Conservation (phyloP, 2,113 vertebrate species). For the Phycodurus eques region DNA sequence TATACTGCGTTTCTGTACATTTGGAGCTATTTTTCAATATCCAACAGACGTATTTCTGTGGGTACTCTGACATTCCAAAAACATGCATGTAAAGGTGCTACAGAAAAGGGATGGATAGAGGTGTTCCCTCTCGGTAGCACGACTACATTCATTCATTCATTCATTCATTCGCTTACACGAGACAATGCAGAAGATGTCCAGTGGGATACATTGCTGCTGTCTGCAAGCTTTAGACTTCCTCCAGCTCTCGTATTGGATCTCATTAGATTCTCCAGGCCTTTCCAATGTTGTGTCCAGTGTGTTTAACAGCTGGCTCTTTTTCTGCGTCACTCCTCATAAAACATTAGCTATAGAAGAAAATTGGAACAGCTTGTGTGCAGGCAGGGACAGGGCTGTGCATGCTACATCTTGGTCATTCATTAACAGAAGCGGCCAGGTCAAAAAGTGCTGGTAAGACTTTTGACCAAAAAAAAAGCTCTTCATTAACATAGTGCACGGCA, state of each 20-base stretch:
- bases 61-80: no score
- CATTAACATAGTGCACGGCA: not conserved
- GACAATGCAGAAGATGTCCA: not conserved
- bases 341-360: not conserved
- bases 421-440: not conserved
- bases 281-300: not conserved
- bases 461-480: not conserved
- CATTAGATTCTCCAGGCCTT: not conserved
- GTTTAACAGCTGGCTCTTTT: not conserved
- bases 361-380: not conserved
- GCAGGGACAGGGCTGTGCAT: not conserved
- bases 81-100: no score
- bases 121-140: no score
- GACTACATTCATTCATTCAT: no score
- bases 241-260: not conserved
- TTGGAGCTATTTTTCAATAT: no score
- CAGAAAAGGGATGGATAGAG: no score
- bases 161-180: not conserved
- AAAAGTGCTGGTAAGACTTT: not conserved
- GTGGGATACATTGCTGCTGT: not conserved
- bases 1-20: no score
- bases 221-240: not conserved
- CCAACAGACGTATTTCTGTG: no score
- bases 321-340: not conserved
- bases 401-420: not conserved